Conservation (phyloP, 2,888 invertebrate species). For the Pardosa pseudoannulata region DNA sequence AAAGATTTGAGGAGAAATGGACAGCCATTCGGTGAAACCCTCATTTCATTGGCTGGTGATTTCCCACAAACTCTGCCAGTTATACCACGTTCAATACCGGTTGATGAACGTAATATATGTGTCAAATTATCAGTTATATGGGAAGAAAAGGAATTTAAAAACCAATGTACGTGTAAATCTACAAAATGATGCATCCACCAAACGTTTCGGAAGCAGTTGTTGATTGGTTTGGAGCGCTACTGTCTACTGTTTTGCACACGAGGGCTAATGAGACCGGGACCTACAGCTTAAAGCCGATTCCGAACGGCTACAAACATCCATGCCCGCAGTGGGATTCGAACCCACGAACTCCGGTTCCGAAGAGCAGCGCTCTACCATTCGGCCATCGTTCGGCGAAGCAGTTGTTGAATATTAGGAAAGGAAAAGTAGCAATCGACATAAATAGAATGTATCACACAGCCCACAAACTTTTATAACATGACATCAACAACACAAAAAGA, state of each 20-base stretch:
- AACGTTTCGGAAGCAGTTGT: background rate
- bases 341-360: too few relatives aligned
- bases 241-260: too few relatives aligned
- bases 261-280: too few relatives aligned
- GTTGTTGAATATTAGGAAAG: background rate
- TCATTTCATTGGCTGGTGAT: background rate
- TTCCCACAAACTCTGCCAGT: background rate
- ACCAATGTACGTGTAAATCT: background rate
- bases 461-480: background rate
- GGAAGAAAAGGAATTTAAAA: background rate
- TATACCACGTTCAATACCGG: background rate
- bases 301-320: too few relatives aligned
- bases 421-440: background rate
- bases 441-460: background rate
- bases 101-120: background rate
- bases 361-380: too few relatives aligned
- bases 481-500: background rate
- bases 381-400: too few relatives aligned
- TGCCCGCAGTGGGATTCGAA: too few relatives aligned
- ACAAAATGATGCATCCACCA: background rate
- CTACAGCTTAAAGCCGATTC: too few relatives aligned
- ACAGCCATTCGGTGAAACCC: background rate
- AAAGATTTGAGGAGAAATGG: background rate
- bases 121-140: background rate
- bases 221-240: too few relatives aligned